A percentile compares a stretch with the other conserved stretches of the same genome.
These are phyloP conservation scores for Asbolus verrucosus DNA, from an alignment of 1,140 invertebrate genomes.

Conservation along the genomic window DNA sequence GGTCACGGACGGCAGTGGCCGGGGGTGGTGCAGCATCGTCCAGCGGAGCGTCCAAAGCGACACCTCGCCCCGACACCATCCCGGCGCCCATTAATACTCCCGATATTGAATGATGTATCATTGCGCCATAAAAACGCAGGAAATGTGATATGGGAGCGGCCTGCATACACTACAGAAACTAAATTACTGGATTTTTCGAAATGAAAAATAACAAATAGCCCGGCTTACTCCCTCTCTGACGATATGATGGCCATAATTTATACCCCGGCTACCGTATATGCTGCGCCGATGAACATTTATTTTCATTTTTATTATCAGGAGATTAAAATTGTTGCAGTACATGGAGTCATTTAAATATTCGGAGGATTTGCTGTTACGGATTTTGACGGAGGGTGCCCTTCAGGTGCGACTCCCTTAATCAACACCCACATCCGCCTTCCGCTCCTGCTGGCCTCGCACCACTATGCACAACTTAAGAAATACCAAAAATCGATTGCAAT, in stretches of 20 bases:
- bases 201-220: constrained; percentile 66
- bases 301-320: constrained; percentile 66
- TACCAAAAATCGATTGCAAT: too few species aligned
- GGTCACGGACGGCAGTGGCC: neutral
- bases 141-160: constrained; percentile 65
- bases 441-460: too few species aligned
- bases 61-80: constrained; percentile 40
- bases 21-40: constrained; percentile 25
- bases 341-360: constrained; percentile 63
- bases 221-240: constrained; percentile 62
- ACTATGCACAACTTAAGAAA: too few species aligned
- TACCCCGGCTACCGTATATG: constrained; percentile 56
- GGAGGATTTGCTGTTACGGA: constrained; percentile 56
- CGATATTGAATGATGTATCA: constrained; percentile 66
- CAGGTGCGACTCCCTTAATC: constrained; percentile 20
- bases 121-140: constrained; percentile 66
- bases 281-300: constrained; percentile 63
- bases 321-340: constrained; percentile 65
- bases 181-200: constrained; percentile 66
- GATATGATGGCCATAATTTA: constrained; percentile 65
- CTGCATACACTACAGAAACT: constrained; percentile 63
- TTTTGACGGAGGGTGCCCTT: constrained; percentile 29
- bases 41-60: constrained; percentile 22
- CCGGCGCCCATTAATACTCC: constrained; percentile 63
- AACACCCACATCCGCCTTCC: neutral